Conservation (phyloP, 2,113 vertebrate genomes). For the Clinocottus analis region DNA sequence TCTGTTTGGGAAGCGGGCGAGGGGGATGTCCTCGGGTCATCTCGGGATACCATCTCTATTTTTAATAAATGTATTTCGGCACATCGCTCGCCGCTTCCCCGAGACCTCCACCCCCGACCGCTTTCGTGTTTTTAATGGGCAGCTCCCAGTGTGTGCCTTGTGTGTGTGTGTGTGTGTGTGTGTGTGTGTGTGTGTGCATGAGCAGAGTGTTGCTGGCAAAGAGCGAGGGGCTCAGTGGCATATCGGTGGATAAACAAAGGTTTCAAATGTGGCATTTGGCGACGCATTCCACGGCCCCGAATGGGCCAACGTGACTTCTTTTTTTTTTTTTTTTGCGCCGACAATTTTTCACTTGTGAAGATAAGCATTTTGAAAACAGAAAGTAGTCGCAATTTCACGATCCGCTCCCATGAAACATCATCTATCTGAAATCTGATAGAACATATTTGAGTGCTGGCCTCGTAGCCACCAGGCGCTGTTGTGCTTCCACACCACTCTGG, state of each 20-base stretch:
- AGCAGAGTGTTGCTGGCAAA: conserved; percentile 1
- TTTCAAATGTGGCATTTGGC: conserved; percentile 23
- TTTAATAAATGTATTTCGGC: conserved; percentile 14
- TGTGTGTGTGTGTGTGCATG: background rate
- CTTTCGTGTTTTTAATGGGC: conserved; percentile 31
- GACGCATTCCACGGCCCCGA: background rate
- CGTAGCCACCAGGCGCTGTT: conserved; percentile 63
- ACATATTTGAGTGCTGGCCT: conserved; percentile 66
- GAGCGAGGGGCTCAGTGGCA: conserved; percentile 2
- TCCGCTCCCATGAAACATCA: conserved; percentile 29
- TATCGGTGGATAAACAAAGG: conserved; percentile 9
- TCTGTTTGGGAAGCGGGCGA: background rate
- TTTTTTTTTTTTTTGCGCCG: too few relatives aligned
- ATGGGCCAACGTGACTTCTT: conserved; percentile 7
- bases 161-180: background rate
- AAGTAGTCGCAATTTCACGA: conserved; percentile 1
- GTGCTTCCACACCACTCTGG: conserved; percentile 75
- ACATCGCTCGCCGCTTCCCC: background rate
- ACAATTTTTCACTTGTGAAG: conserved; percentile 38
- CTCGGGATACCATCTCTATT: conserved; percentile 3
- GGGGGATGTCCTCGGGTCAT: background rate
- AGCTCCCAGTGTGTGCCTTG: background rate
- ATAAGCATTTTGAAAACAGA: conserved; percentile 32
- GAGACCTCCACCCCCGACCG: conserved; percentile 20
- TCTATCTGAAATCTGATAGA: conserved; percentile 55